These are phyloP conservation scores for Tetragnatha versicolor DNA, from an alignment of 1,140 invertebrate genomes.

Conservation along the genomic window DNA sequence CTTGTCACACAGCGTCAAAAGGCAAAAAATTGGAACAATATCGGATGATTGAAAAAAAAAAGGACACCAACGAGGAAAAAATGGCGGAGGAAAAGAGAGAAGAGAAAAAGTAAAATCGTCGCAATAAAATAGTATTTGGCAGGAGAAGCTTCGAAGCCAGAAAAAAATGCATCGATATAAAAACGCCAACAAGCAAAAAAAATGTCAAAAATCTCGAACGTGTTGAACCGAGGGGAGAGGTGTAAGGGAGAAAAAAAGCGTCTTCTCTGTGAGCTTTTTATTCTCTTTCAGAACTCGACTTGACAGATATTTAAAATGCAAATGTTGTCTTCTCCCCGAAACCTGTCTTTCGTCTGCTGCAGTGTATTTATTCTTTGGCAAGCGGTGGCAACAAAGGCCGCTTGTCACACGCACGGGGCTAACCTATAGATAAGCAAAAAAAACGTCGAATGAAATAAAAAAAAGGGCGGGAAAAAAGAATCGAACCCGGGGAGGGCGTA, in stretches of 20 bases:
- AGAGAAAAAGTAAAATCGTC: not conserved
- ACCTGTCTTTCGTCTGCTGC: conserved; percentile 52
- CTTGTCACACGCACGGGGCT: conserved; percentile 51
- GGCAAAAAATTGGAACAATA: conserved; percentile 36
- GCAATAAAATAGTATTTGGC: conserved; percentile 41
- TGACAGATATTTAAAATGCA: conserved; percentile 56
- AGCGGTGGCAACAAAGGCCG: conserved; percentile 53
- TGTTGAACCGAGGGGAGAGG: conserved; percentile 39
- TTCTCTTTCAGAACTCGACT: conserved; percentile 49
- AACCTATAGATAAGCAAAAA: conserved; percentile 23
- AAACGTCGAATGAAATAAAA: not conserved
- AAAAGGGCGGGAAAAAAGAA: not conserved
- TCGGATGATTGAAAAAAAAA: not conserved
- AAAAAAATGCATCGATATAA: conserved; percentile 1
- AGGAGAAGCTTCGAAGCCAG: not conserved
- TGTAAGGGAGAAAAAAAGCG: conserved; percentile 32
- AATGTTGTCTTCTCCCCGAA: conserved; percentile 50
- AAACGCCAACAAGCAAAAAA: conserved; percentile 4
- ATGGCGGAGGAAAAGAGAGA: not conserved
- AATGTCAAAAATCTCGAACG: conserved; percentile 50
- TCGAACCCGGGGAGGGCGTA: conserved; percentile 23
- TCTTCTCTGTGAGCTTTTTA: conserved; percentile 44
- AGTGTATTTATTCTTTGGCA: conserved; percentile 53
- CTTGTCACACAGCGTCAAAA: conserved; percentile 1
- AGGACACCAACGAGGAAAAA: conserved; percentile 16